Evolutionary conservation across 1,140 invertebrate genomes (phyloP), one percentile per base, ranked within the genome.

Genomic region (Odontomachus brunneus): DNA sequence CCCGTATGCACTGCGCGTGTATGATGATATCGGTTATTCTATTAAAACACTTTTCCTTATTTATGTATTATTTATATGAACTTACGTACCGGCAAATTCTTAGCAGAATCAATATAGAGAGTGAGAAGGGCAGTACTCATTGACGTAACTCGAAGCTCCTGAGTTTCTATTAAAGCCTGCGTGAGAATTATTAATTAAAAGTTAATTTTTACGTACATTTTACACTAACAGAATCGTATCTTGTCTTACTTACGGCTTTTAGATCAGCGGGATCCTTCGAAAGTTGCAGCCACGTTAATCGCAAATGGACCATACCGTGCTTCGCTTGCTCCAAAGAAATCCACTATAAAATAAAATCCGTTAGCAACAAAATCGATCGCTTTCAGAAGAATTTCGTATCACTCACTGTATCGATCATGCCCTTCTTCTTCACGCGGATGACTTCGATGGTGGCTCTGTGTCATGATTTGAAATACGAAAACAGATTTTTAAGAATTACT

Each of bases 281-380:
- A 48, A 99, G 94, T 80, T 96, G 96, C 69, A 99, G 95, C 98
- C 98, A 99, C 3, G 96, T 96, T 26, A 99, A 94, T 78, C 97
- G 96, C 38, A 99, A 90, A 92, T 99, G 97, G 1, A 99, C 95
- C 95, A 97, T 96, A 49, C 99, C 99, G 91, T 98, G 97, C 94
- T 98, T 98, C 3, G 98, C 98, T 94, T 98, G 97, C 93, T 99
- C 98, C 82, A 99, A 94, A 0, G 97, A 97, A 67, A 99, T 95
- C 98, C 98, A 99, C 97, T 99, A 89, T 3, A 94, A 94, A 88
- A 86, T 89, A 83, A 75, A 62, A 81, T 73, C 1, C n/a, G 63
- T 85, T 49, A 38, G 14, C 33, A 73, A 84, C 48, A 62, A 69
- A 11, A 26, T 55, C 49, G 15, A 73, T 29, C 57, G 38, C 0